Evolutionary conservation across 2,888 invertebrate genomes (phyloP), one percentile per base, ranked within the genome.

Genomic region (Xestoiulus laeticollis): DNA sequence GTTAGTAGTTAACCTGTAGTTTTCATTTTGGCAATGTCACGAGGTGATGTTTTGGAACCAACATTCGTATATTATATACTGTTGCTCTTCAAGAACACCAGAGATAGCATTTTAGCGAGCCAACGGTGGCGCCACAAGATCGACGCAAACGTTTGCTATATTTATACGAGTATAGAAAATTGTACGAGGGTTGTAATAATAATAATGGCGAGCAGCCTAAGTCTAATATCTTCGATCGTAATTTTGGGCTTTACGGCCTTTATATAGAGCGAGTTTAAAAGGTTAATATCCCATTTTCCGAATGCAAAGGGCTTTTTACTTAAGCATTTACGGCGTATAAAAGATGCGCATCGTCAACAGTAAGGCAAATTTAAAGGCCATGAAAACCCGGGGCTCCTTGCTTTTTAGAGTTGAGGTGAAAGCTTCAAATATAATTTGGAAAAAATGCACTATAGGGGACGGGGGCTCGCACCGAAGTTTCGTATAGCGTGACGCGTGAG

Each of bases 181-280:
- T n/a, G 59, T n/a, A 59, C 19, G 1, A 4, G 59, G 19, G 6
- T n/a, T 19, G 59, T 59, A 59, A n/a, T 59, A n/a, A 59, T 59
- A 59, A 48, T 48, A 48, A 48, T 48, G 48, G 48, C 38, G 38
- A 3, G 38, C 38, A 38, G 38, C 19, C 59, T 59, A 59, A 59
- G 59, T 59, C 59, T 59, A 59, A 59, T n/a, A 59, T n/a, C 59
- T 59, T 59, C 59, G 59, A 59, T 59, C 59, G 59, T 59, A 59
- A 59, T 59, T 59, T 59, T n/a, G 19, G 19, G 59, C 59, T 59
- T 59, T 59, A 59, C n/a, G 12, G n/a, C 59, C 59, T 5, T 19
- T n/a, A n/a, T 48, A 14, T 59, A n/a, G n/a, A 59, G 19, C 59
- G 59, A 19, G 59, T 59, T 59, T 59, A 59, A 59, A 59, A 59